Evolutionary conservation across 2,888 invertebrate genomes (phyloP).

Genomic region (Tipula unca): DNA sequence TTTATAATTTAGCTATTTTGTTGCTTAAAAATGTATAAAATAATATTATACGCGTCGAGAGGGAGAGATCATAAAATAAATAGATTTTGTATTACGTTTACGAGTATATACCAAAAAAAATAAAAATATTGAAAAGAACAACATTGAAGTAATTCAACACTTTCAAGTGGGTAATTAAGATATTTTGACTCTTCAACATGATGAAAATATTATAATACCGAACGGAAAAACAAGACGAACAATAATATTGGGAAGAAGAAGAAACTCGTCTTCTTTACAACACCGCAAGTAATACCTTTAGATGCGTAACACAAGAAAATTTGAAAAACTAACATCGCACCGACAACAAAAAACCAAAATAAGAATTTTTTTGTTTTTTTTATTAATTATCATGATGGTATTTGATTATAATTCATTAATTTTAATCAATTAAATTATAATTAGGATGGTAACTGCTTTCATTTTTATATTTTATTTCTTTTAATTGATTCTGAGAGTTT

Average conservation of each 20-base stretch:
- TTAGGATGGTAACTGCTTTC: not conserved
- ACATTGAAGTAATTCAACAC: not conserved
- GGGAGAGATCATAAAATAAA: not conserved
- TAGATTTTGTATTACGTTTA: not conserved
- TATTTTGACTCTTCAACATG: not conserved
- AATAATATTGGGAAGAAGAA: not conserved
- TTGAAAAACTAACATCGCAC: not conserved
- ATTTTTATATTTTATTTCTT: not conserved
- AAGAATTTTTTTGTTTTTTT: not conserved
- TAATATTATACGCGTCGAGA: not conserved
- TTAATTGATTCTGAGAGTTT: not conserved
- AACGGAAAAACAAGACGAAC: too few relatives aligned
- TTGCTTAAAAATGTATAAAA: not conserved
- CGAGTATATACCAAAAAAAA: not conserved
- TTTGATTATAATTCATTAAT: not conserved
- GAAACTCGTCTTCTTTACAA: not conserved
- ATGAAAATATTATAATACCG: not conserved
- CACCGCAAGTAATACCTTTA: not conserved
- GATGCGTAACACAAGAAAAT: not conserved
- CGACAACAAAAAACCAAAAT: not conserved
- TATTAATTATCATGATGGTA: not conserved
- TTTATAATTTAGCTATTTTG: not conserved
- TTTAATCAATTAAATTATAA: not conserved
- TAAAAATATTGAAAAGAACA: not conserved
- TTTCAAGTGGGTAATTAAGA: slow-evolving; percentile 14